phyloP scores from a whole-genome alignment of 2,797 vertebrate species.

The Enteromius mattozi region DNA sequence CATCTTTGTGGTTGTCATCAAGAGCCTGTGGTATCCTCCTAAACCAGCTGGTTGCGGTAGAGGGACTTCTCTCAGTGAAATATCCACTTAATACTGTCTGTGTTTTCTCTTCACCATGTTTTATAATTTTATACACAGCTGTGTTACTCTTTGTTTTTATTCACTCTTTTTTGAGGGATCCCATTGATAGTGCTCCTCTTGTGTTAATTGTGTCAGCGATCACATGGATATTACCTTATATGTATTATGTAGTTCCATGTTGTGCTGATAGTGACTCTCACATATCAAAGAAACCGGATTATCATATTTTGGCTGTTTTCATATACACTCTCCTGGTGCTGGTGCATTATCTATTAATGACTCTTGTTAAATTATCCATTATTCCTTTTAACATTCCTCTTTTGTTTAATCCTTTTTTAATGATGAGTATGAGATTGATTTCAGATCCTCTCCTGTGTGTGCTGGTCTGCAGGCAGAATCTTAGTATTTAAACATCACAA shows the following conservation, averaged over 20 bases:
- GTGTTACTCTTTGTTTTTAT: not conserved
- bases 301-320: not conserved
- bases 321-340: not conserved
- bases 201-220: not conserved
- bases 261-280: rapidly evolving
- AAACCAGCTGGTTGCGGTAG: not conserved
- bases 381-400: too few species aligned
- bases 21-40: not conserved
- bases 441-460: too few species aligned
- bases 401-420: not conserved
- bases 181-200: rapidly evolving
- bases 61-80: not conserved
- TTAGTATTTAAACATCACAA: not conserved
- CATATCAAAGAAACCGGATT: not conserved
- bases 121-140: not conserved
- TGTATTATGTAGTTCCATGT: not conserved
- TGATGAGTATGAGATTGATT: not conserved
- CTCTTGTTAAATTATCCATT: too few species aligned
- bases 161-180: rapidly evolving
- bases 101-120: not conserved
- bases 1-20: not conserved
- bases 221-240: not conserved
- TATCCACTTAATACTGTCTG: not conserved
- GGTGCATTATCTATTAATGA: too few species aligned
- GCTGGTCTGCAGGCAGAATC: not conserved